Conservation (phyloP, 92 coral and sea anemone species). For the Siderastrea radians region DNA sequence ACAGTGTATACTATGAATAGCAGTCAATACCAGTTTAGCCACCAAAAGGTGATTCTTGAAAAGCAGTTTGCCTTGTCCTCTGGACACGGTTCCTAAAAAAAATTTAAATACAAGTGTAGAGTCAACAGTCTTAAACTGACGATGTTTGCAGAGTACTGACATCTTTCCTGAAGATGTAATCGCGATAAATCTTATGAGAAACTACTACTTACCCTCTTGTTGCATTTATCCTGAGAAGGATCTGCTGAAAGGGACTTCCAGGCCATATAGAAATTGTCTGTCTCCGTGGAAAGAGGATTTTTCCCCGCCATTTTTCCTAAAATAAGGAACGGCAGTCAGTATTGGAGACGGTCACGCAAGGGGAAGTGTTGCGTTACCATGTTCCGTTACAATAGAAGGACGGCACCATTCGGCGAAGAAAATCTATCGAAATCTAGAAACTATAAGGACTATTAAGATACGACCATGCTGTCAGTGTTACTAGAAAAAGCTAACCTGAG, state of each 20-base stretch:
- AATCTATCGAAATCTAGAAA: no score
- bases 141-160: background rate
- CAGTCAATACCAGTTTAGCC: conserved; percentile 77
- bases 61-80: conserved; percentile 75
- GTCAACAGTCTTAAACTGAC: background rate
- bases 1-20: background rate
- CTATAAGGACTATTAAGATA: no score
- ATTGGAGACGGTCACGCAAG: no score
- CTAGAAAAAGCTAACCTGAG: no score
- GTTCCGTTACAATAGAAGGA: no score
- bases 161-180: background rate
- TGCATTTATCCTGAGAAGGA: background rate
- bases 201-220: conserved; percentile 14
- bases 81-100: conserved; percentile 66
- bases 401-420: no score
- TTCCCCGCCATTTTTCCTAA: conserved; percentile 3
- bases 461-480: no score
- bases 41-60: conserved; percentile 80
- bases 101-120: background rate
- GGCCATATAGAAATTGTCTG: conserved; percentile 12
- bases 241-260: conserved; percentile 18
- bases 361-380: no score
- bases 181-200: background rate
- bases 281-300: background rate
- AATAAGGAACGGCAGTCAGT: background rate